Conservation (phyloP, 1,140 invertebrate genomes). For the Orussus abietinus region DNA sequence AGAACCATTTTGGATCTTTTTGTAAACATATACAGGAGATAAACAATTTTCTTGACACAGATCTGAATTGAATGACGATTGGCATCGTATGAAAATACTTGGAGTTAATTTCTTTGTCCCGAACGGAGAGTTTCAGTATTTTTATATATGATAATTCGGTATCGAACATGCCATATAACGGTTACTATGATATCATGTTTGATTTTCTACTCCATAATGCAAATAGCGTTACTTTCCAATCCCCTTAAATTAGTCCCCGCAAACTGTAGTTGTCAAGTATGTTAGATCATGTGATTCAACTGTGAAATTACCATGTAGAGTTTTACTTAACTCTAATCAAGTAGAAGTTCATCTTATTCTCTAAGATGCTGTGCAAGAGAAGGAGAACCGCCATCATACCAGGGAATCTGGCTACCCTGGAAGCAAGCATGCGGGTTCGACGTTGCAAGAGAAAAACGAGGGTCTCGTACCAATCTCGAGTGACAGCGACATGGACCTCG, state of each 20-base stretch:
- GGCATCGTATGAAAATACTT: no score
- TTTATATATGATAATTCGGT: no score
- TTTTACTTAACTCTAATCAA: conserved; percentile 38
- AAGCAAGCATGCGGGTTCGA: conserved; percentile 25
- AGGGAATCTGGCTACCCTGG: conserved; percentile 28
- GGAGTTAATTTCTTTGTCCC: neutral
- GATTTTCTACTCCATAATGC: neutral
- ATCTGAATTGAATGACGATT: no score
- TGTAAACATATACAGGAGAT: no score
- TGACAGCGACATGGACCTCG: conserved; percentile 47
- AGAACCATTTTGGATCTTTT: no score
- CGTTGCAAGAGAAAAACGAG: conserved; percentile 42
- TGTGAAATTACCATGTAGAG: no score
- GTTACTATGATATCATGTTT: conserved; percentile 8
- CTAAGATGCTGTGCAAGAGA: conserved; percentile 48
- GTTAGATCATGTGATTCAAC: neutral
- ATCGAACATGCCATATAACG: no score
- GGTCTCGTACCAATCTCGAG: conserved; percentile 49
- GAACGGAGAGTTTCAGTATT: neutral
- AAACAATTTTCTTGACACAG: no score
- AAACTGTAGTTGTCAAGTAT: neutral
- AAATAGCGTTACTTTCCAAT: conserved; percentile 6
- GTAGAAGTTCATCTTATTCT: conserved; percentile 39
- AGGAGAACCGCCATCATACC: conserved; percentile 42
- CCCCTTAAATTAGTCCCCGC: neutral